These are phyloP conservation scores for Onychomys leucogaster DNA, from an alignment of 2,797 vertebrate species.

Conservation along the genomic window DNA sequence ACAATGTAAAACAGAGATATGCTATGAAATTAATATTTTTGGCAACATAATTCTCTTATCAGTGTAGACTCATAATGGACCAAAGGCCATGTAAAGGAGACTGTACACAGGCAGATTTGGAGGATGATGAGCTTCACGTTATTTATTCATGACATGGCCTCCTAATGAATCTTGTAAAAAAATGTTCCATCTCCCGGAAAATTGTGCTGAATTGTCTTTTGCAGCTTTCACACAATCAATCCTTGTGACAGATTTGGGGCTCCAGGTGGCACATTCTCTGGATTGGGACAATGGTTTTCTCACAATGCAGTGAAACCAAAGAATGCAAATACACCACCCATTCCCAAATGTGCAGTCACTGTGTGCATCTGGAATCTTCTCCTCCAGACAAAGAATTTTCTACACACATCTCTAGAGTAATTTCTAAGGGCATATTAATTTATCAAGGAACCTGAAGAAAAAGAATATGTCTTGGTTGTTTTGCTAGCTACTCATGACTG, in stretches of 20 bases:
- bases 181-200: slow-evolving; percentile 31
- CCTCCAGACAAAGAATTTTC: slow-evolving; percentile 51
- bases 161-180: slow-evolving; percentile 63
- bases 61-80: background rate
- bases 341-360: background rate
- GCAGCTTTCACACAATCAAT: slow-evolving; percentile 47
- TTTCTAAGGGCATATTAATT: slow-evolving; percentile 70
- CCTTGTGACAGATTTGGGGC: slow-evolving; percentile 52
- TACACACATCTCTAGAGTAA: slow-evolving; percentile 60
- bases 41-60: slow-evolving; percentile 17
- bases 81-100: background rate
- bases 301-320: background rate
- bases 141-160: slow-evolving; percentile 35
- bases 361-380: background rate
- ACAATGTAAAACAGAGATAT: background rate
- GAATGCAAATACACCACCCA: background rate
- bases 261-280: background rate
- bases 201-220: slow-evolving; percentile 57
- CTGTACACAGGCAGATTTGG: background rate
- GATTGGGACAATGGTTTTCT: slow-evolving; percentile 25
- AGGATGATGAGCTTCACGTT: background rate
- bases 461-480: background rate
- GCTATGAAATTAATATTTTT: background rate
- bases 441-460: slow-evolving; percentile 49
- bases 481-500: slow-evolving; percentile 26